Conservation (phyloP, 1,140 invertebrate species). For the Hypsibius dujardini region DNA sequence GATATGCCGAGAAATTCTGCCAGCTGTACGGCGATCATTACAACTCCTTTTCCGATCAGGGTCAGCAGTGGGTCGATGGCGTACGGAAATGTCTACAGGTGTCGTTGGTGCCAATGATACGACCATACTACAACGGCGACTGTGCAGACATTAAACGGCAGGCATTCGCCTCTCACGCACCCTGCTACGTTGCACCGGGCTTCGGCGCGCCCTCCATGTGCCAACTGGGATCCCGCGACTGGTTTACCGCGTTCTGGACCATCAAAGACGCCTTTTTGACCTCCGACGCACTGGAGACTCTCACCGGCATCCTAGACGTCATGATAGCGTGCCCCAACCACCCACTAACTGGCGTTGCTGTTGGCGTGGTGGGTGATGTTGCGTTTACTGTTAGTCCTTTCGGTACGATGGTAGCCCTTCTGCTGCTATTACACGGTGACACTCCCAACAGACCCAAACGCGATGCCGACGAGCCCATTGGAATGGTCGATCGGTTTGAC, state of each 20-base stretch:
- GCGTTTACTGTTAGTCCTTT: neutral
- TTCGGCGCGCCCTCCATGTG: neutral
- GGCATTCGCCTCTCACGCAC: slow-evolving; percentile 10
- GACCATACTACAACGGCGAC: slow-evolving; percentile 4
- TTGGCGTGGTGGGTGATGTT: neutral
- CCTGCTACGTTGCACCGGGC: neutral
- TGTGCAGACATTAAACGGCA: neutral
- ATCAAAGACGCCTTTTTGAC: neutral
- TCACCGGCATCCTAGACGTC: neutral
- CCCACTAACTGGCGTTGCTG: neutral
- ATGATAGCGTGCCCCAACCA: neutral
- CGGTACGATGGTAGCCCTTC: neutral
- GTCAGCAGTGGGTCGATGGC: neutral
- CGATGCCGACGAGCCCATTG: neutral
- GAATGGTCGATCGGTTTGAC: neutral
- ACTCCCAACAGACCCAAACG: neutral
- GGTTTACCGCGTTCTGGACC: slow-evolving; percentile 1
- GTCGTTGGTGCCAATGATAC: neutral
- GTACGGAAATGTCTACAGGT: slow-evolving; percentile 13
- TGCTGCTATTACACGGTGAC: neutral
- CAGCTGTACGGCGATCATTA: neutral
- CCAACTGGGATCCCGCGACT: neutral
- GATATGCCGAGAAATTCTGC: slow-evolving; percentile 7
- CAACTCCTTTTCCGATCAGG: neutral
- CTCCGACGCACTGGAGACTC: neutral